A percentile compares a stretch with the other conserved stretches of the same genome.
Conservation (phyloP, 2,797 vertebrate species). For the Sardinella longiceps region DNA sequence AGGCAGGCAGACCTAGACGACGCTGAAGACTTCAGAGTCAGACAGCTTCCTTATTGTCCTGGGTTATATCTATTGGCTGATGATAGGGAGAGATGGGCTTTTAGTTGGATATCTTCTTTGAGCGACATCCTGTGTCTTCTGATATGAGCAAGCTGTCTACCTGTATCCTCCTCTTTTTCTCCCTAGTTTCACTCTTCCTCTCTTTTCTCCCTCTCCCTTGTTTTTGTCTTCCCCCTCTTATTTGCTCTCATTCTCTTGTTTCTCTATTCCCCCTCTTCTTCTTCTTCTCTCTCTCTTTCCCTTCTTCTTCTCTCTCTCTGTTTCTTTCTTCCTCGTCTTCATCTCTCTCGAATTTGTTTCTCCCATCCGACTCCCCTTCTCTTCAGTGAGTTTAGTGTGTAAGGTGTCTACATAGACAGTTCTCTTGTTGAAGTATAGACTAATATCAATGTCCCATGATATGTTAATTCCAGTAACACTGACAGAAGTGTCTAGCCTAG, state of each 20-base stretch:
- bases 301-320: not conserved
- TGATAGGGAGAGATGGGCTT: not conserved
- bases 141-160: constrained; percentile 33
- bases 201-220: not conserved
- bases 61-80: not conserved
- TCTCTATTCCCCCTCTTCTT: too few species aligned
- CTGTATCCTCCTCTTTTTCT: not conserved
- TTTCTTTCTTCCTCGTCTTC: not conserved
- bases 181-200: not conserved
- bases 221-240: not conserved
- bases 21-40: constrained; percentile 5
- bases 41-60: not conserved
- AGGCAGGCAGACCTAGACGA: not conserved
- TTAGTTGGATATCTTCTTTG: constrained; percentile 45
- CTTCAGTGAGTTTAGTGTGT: not conserved
- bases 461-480: too few species aligned
- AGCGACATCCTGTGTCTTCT: constrained; percentile 37
- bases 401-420: too few species aligned
- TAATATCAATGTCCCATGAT: too few species aligned
- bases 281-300: not conserved
- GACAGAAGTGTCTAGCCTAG: too few species aligned
- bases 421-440: too few species aligned
- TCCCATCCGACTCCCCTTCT: not conserved
- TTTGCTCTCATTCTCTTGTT: not conserved
- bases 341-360: not conserved